Evolutionary conservation across 1,140 invertebrate species (phyloP).

Genomic region (Hypothenemus hampei): DNA sequence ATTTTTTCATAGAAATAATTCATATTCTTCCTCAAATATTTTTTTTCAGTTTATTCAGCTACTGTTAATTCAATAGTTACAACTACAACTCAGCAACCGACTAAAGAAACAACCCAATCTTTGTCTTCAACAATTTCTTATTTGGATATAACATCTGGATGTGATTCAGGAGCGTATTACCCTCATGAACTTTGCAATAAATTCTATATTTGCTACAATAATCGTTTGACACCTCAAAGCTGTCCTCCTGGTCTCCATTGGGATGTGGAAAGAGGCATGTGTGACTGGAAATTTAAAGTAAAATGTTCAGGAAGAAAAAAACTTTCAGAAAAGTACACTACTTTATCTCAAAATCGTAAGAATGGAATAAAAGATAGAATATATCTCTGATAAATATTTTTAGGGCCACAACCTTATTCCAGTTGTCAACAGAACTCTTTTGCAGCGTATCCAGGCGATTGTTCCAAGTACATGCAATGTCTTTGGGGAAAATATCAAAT

Average conservation of each 20-base stretch:
- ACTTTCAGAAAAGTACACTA: constrained; percentile 25
- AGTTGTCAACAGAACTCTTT: constrained; percentile 53
- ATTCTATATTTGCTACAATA: constrained; percentile 68
- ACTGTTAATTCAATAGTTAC: too few relatives aligned
- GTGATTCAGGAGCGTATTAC: constrained; percentile 55
- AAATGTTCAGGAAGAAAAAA: constrained; percentile 40
- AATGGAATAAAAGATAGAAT: too few relatives aligned
- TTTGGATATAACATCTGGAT: constrained; percentile 31
- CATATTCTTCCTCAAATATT: too few relatives aligned
- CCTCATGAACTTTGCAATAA: constrained; percentile 56
- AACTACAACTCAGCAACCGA: background rate
- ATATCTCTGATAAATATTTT: constrained; percentile 6
- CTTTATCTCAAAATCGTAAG: constrained; percentile 1
- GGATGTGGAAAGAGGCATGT: constrained; percentile 58
- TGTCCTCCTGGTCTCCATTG: constrained; percentile 68
- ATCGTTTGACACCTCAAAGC: constrained; percentile 55
- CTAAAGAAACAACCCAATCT: too few relatives aligned
- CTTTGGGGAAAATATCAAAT: constrained; percentile 70
- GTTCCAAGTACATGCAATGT: constrained; percentile 69
- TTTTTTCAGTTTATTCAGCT: too few relatives aligned
- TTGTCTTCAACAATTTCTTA: background rate
- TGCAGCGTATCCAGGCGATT: constrained; percentile 60
- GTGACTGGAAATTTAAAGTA: constrained; percentile 60
- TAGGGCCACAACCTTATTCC: constrained; percentile 46
- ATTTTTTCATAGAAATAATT: too few relatives aligned